Conservation (phyloP, 2,888 invertebrate genomes). For the Metallyticus violacea region DNA sequence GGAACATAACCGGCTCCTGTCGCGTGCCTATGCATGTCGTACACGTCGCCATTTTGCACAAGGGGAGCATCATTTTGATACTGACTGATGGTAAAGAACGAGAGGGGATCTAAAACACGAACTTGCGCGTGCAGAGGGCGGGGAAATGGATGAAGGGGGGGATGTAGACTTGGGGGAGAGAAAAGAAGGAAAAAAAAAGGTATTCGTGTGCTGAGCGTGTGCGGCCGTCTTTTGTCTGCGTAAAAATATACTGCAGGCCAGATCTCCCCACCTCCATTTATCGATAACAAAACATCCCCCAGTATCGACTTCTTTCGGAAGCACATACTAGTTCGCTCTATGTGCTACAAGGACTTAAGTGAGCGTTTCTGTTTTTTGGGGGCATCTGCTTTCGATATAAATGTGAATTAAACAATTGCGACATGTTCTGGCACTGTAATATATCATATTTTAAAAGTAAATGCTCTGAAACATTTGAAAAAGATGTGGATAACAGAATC, state of each 20-base stretch:
- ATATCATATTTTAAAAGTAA: too few species aligned
- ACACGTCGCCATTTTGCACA: neutral
- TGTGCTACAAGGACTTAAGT: neutral
- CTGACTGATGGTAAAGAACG: neutral
- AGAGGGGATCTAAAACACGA: neutral
- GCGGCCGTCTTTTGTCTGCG: conserved; percentile 5
- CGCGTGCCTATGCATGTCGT: neutral
- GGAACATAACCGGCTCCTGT: neutral
- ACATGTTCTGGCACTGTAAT: too few species aligned
- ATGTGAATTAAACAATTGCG: too few species aligned
- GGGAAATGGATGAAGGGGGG: neutral
- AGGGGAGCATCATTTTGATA: neutral
- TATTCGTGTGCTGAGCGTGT: conserved; percentile 22
- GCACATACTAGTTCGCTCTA: neutral
- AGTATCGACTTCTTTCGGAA: conserved; percentile 9
- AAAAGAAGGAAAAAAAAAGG: neutral
- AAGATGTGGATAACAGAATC: too few species aligned
- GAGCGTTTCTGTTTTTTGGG: too few species aligned
- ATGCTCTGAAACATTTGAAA: too few species aligned
- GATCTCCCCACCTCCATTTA: neutral
- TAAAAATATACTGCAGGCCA: conserved; percentile 18
- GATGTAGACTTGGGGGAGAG: neutral
- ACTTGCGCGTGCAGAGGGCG: neutral
- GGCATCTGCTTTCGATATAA: too few species aligned
- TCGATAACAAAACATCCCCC: conserved; percentile 11